Percentiles rank a stretch among this genome's conserved stretches.
Conservation (phyloP, 2,888 invertebrate genomes). For the Pteria penguin region DNA sequence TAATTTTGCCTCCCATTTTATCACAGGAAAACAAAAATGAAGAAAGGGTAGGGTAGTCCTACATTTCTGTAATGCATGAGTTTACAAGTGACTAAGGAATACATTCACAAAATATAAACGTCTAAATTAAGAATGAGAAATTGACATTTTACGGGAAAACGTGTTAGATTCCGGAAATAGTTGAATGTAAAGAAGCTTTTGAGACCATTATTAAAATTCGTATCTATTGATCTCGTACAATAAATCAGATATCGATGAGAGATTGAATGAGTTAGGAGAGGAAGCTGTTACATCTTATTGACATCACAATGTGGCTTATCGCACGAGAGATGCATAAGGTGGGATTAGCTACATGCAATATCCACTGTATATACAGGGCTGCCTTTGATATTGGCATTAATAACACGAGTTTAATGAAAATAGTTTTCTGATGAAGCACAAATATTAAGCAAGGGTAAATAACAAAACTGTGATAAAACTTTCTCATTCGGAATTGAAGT, state of each 20-base stretch:
- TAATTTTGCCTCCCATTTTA: too few species aligned
- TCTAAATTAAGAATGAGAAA: too few species aligned
- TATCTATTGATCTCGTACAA: too few species aligned
- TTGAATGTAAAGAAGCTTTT: too few species aligned
- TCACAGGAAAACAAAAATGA: too few species aligned
- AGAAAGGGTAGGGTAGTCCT: too few species aligned
- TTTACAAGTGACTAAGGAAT: too few species aligned
- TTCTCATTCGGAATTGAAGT: background rate
- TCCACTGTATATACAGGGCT: background rate
- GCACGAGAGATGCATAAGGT: background rate
- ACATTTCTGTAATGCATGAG: too few species aligned
- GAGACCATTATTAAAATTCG: too few species aligned
- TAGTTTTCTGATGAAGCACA: conserved; percentile 17
- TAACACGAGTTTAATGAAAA: background rate
- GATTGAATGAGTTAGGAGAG: background rate
- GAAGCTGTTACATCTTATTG: background rate
- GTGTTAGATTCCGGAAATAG: too few species aligned
- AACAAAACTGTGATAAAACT: background rate
- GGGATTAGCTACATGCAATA: background rate
- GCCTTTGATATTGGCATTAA: background rate
- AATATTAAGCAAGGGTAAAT: conserved; percentile 1
- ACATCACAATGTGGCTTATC: background rate
- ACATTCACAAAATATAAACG: too few species aligned
- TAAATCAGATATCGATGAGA: background rate
- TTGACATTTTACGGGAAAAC: too few species aligned